Evolutionary conservation across 92 coral and sea anemone genomes (phyloP), one percentile per base, ranked within the genome.

Genomic region (Parazoanthus atlanticus): DNA sequence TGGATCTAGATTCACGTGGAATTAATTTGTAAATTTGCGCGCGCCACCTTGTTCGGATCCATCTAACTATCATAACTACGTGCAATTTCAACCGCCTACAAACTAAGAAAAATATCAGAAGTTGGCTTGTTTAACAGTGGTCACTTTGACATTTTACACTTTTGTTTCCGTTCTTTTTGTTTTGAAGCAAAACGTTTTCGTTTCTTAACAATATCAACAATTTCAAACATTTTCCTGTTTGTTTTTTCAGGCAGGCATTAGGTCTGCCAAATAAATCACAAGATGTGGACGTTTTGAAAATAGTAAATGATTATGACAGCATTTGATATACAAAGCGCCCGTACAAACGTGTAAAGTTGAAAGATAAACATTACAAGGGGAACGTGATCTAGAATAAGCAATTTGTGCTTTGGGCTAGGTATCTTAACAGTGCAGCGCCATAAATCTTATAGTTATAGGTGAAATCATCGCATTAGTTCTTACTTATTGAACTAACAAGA

Each of bases 151-250:
- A 84, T 21, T n/a, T 40, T 46, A 28, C 28, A 1, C 6, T 84
- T 28, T 83, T 30, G 28, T 71, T 69, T 84, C 87, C 87, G 87
- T 71, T 19, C 36, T 46, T 84, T 28, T 84, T 84, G 78, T 72
- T 84, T 84, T 69, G 87, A 84, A 84, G 43, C 31, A 84, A 40
- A 84, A 84, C 28, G 78, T 84, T 70, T 70, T 30, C 38, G 5
- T 84, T 26, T 40, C 67, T 5, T 28, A 84, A 70, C 65, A 43
- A 84, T 33, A 72, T 21, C 58, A 74, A 43, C 79, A 41, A 67
- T 41, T 70, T 52, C 29, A 80, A 80, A 29, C 56, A 32, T 80
- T 78, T 3, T 32, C 23, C 34, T 46, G 43, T 84, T 40, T 84
- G 76, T 84, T 84, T 84, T 72, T 84, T 84, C 66, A 69, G 77